Percentiles rank a stretch among this genome's conserved stretches.
Evolutionary conservation across 37 sponge, comb jelly and placozoan species (phyloP).

Genomic region (Petrosia ficiformis): DNA sequence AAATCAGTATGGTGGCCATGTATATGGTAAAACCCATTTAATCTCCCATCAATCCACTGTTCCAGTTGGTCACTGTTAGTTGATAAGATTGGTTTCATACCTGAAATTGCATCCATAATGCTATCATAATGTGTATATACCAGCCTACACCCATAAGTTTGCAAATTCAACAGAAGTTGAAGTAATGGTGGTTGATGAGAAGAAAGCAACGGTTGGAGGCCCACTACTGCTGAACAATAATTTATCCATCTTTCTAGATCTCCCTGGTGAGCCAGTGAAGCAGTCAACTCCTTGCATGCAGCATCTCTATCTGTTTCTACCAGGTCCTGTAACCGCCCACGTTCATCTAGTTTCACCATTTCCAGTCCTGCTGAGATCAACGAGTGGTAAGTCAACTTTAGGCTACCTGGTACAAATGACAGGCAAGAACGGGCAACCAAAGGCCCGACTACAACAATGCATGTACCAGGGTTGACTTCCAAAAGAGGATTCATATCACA

Average conservation of each 20-base stretch:
- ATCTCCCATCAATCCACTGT: conserved; percentile 17
- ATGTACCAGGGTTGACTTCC: conserved; percentile 32
- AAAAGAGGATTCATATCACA: conserved; percentile 31
- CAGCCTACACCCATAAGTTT: conserved; percentile 32
- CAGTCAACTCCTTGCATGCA: neutral
- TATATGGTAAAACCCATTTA: conserved; percentile 23
- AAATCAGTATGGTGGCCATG: conserved; percentile 47
- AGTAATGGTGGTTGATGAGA: neutral
- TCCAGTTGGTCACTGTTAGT: neutral
- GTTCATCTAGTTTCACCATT: neutral
- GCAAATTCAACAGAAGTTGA: conserved; percentile 20
- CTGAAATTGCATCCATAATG: conserved; percentile 7
- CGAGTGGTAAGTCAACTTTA: neutral
- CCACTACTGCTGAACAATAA: too few species aligned
- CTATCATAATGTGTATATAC: conserved; percentile 51
- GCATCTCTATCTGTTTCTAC: neutral
- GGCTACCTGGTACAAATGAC: neutral
- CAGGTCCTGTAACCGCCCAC: conserved; percentile 4
- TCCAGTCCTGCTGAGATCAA: neutral
- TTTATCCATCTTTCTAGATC: neutral
- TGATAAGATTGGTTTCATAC: conserved; percentile 9
- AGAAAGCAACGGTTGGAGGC: neutral
- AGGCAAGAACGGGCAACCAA: neutral
- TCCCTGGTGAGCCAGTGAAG: neutral
- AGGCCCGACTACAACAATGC: conserved; percentile 26